phyloP scores from a whole-genome alignment of 2,888 invertebrate genomes.

The Furcula furcula region DNA sequence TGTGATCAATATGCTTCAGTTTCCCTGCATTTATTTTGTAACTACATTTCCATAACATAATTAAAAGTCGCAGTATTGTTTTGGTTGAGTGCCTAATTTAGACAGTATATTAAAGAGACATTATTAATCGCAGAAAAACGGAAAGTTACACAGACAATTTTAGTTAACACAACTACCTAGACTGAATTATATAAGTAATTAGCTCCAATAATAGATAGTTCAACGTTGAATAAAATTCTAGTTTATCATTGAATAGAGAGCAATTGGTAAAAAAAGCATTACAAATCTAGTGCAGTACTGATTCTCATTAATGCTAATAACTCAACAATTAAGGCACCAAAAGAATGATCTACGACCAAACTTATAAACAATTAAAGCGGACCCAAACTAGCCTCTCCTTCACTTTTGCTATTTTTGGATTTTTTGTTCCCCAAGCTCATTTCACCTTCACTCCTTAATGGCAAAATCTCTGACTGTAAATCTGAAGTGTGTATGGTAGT shows the following conservation, averaged over 20 bases:
- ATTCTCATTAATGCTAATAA: conserved; percentile 16
- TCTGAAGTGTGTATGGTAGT: conserved; percentile 49
- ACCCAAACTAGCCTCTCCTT: conserved; percentile 57
- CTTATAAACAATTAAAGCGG: conserved; percentile 12
- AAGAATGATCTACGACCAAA: conserved; percentile 27
- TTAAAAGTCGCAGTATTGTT: no score
- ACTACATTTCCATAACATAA: no score
- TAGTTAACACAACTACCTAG: no score
- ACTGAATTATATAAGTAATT: no score
- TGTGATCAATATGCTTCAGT: no score
- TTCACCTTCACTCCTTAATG: conserved; percentile 66
- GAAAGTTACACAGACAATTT: no score
- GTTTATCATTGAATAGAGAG: conserved; percentile 1
- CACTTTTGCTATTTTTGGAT: conserved; percentile 40
- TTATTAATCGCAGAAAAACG: no score
- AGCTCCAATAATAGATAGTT: no score
- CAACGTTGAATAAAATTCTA: no score
- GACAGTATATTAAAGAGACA: no score
- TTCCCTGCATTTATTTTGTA: no score
- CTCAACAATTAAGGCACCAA: conserved; percentile 40
- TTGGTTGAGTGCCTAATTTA: no score
- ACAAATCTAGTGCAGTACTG: conserved; percentile 3
- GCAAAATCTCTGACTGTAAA: conserved; percentile 48
- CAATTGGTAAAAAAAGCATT: not conserved
- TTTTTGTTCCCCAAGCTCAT: conserved; percentile 45